These are phyloP conservation scores for Andrena bicolor DNA, from an alignment of 2,888 invertebrate genomes.

Conservation along the genomic window DNA sequence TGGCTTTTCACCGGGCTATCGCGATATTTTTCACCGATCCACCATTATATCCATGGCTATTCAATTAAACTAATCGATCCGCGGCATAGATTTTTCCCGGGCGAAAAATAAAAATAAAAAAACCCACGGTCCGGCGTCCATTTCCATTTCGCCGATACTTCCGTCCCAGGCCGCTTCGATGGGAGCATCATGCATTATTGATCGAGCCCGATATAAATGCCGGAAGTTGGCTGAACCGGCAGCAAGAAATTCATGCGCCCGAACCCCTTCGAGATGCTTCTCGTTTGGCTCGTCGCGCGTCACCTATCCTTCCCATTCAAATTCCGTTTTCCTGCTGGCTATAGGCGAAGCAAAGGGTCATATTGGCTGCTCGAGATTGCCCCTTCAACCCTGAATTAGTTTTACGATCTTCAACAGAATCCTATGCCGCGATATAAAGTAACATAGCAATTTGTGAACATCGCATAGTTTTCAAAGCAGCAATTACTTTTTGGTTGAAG, in stretches of 20 bases:
- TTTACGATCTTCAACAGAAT: too few relatives aligned
- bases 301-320: too few relatives aligned
- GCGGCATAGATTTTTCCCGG: slow-evolving; percentile 5
- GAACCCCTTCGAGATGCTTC: slow-evolving; percentile 29
- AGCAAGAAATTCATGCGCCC: slow-evolving; percentile 57
- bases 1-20: slow-evolving; percentile 13
- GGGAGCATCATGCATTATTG: slow-evolving; percentile 50
- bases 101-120: slow-evolving; percentile 1
- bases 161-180: slow-evolving; percentile 16
- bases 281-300: neutral
- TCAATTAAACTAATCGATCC: slow-evolving; percentile 65
- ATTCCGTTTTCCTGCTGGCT: too few relatives aligned
- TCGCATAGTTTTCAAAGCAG: too few relatives aligned
- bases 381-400: too few relatives aligned
- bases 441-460: too few relatives aligned
- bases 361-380: too few relatives aligned
- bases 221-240: slow-evolving; percentile 37
- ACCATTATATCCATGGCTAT: slow-evolving; percentile 42
- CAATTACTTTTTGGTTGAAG: too few relatives aligned
- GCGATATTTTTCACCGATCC: slow-evolving; percentile 38
- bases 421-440: too few relatives aligned
- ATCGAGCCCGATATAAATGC: slow-evolving; percentile 51
- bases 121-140: slow-evolving; percentile 17
- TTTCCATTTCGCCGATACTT: slow-evolving; percentile 52
- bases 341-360: too few relatives aligned